Evolutionary conservation across 2,888 invertebrate species (phyloP), one percentile per base, ranked within the genome.

Genomic region (Watsonalla binaria): DNA sequence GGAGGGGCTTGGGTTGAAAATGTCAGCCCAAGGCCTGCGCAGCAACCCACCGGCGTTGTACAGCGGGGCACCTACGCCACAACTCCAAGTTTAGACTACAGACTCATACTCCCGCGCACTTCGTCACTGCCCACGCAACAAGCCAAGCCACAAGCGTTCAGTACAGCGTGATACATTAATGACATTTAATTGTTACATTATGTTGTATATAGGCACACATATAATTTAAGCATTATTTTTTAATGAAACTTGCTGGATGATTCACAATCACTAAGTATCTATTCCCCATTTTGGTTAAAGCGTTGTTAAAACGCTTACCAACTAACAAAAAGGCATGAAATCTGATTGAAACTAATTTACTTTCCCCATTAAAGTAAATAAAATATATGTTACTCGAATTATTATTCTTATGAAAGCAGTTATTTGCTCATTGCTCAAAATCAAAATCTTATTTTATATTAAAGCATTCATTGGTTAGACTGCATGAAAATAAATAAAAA

Each of bases 1-100:
- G 74, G 92, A 92, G 54, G 95, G 94, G 75, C 94, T 94, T 64
- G 97, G 96, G 89, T 96, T 95, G 86, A 96, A 92, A 82, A 97
- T 92, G 83, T 95, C 94, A 84, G 92, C 86, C 91, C 91, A 92
- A 47, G 91, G 91, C 76, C 88, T 80, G 84, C 93, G 92, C 69
- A 89, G 84, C 68, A 92, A 83, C 63, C 93, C 93, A 65, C 94
- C 94, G 73, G 94, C 92, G 78, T 91, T 92, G 92, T 92, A 95
- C 86, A 95, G 93, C 77, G 95, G 95, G 72, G 93, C 91, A 90
- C 94, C 94, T 94, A 85, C 70, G 76, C 80, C 80, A 83, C 63
- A 83, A 77, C 69, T 70, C 54, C 51, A 66, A 69, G 62, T 79
- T 84, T 82, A 86, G 70, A 75, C 83, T 84, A 82, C 86, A 84